phyloP scores from a whole-genome alignment of 2,113 vertebrate species.

The Vidua macroura region DNA sequence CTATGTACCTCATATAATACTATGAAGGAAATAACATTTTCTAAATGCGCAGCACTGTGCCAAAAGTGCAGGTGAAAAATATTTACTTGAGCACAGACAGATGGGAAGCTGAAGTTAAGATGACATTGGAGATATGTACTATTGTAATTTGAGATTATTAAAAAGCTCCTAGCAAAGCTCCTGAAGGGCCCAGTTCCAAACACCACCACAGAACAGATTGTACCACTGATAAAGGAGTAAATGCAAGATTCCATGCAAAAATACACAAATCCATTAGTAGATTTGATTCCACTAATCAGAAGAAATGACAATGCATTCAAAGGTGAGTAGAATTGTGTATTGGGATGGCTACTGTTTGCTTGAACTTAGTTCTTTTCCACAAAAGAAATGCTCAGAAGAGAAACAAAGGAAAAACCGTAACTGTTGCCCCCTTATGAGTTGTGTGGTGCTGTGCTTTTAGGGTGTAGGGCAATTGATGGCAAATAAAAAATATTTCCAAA shows the following conservation, averaged over 20 bases:
- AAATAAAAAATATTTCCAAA: neutral
- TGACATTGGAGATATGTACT: neutral
- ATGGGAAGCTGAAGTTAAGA: constrained; percentile 29
- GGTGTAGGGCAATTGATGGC: neutral
- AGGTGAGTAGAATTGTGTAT: neutral
- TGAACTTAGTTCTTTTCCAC: neutral
- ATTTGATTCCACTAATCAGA: neutral
- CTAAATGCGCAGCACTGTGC: neutral
- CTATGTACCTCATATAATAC: neutral
- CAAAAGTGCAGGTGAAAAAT: constrained; percentile 54
- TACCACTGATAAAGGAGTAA: neutral
- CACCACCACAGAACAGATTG: neutral
- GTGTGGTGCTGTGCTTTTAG: neutral
- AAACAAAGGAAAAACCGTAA: neutral
- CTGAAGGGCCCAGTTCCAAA: neutral
- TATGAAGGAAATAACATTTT: constrained; percentile 53
- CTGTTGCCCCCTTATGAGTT: neutral
- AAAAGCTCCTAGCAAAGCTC: constrained; percentile 25
- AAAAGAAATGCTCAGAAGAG: neutral
- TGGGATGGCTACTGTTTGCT: neutral
- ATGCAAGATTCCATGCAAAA: neutral
- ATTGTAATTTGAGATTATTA: constrained; percentile 51
- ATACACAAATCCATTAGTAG: neutral
- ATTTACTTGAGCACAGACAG: constrained; percentile 47
- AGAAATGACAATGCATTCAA: neutral